A percentile compares a stretch with the other conserved stretches of the same genome.
Evolutionary conservation across 2,888 invertebrate genomes (phyloP).

Genomic region (Cancer borealis): DNA sequence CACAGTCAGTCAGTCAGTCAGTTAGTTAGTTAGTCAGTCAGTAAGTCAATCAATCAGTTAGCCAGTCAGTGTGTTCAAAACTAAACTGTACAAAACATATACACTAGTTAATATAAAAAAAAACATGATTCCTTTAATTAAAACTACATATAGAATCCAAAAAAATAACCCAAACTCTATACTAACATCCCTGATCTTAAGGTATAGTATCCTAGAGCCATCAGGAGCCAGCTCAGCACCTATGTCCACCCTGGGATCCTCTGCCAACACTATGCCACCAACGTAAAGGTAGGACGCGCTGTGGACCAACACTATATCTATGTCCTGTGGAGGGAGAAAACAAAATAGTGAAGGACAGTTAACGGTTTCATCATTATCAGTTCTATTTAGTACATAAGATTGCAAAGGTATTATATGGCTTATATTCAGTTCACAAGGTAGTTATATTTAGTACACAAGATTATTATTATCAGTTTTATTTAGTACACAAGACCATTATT

Average conservation of each 20-base stretch:
- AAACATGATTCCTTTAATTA: background rate
- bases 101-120: background rate
- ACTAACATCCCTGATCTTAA: constrained; percentile 53
- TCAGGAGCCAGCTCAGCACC: background rate
- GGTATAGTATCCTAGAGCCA: constrained; percentile 54
- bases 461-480: background rate
- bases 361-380: too few relatives aligned
- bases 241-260: constrained; percentile 49
- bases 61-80: background rate
- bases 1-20: too few relatives aligned
- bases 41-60: too few relatives aligned
- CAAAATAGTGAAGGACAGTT: background rate
- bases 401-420: too few relatives aligned
- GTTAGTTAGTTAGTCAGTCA: too few relatives aligned
- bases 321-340: constrained; percentile 45
- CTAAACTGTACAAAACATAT: background rate
- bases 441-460: background rate
- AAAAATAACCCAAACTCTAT: background rate
- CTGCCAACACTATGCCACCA: background rate
- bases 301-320: constrained; percentile 54
- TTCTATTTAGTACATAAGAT: too few relatives aligned
- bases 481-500: background rate
- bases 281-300: background rate
- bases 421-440: background rate
- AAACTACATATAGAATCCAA: background rate